Evolutionary conservation across 2,113 vertebrate species (phyloP).

Genomic region (Campylomormyrus numenius): DNA sequence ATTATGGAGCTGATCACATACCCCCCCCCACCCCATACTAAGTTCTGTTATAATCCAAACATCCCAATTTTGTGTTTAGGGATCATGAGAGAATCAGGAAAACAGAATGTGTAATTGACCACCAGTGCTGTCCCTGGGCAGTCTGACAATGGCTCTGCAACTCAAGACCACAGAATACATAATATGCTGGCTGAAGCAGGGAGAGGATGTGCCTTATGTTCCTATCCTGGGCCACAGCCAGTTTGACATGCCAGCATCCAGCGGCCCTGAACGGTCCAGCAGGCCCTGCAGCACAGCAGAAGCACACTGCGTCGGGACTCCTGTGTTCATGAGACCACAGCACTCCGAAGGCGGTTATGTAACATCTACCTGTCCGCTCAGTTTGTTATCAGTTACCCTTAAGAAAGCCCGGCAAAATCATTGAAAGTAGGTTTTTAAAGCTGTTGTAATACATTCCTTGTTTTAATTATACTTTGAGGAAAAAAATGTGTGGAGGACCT

Average conservation of each 20-base stretch:
- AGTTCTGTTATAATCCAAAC: background rate
- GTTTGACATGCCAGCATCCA: background rate
- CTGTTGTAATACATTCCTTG: background rate
- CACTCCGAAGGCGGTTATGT: background rate
- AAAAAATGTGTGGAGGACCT: constrained; percentile 40
- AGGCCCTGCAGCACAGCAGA: background rate
- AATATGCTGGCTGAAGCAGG: background rate
- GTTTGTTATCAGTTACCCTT: background rate
- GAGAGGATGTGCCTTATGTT: background rate
- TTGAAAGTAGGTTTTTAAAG: background rate
- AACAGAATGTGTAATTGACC: background rate
- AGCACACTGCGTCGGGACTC: background rate
- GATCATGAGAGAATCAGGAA: background rate
- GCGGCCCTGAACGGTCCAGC: background rate
- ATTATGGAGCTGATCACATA: background rate
- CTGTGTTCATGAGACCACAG: background rate
- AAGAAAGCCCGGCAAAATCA: background rate
- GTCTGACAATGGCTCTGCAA: background rate
- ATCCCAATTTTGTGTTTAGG: background rate
- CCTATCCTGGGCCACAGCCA: background rate
- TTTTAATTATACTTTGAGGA: constrained; percentile 38
- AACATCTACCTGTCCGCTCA: background rate
- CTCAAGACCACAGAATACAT: background rate
- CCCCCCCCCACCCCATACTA: background rate
- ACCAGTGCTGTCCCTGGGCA: background rate